Evolutionary conservation across 2,113 vertebrate genomes (phyloP).

Genomic region (Rhinopithecus roxellana): DNA sequence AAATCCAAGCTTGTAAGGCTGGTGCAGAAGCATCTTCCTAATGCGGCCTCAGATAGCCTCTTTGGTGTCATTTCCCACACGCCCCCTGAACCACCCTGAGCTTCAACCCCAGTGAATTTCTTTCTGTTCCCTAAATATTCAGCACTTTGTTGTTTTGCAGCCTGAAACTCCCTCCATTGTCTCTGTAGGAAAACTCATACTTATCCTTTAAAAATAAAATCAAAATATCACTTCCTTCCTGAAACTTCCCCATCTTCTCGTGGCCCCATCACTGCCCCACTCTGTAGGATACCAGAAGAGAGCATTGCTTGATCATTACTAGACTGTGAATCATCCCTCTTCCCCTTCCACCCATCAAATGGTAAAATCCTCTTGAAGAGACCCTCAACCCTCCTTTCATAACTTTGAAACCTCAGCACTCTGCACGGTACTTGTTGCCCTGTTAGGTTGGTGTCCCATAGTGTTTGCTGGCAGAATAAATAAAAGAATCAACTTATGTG

Average conservation of each 20-base stretch:
- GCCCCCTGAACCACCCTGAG: background rate
- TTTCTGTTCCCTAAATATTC: constrained; percentile 20
- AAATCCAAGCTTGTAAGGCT: background rate
- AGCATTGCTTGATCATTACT: background rate
- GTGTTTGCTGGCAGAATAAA: background rate
- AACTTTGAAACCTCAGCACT: background rate
- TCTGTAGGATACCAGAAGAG: accelerated
- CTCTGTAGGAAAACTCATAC: background rate
- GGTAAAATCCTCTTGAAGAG: background rate
- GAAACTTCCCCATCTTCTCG: background rate
- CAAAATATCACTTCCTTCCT: background rate
- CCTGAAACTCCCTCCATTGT: background rate
- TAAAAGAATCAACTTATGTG: background rate
- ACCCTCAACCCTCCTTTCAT: background rate
- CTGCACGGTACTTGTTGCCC: background rate
- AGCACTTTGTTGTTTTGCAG: background rate
- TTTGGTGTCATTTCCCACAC: background rate
- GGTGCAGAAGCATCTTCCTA: background rate
- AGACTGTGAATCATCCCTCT: background rate
- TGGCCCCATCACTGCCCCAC: background rate
- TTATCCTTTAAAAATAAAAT: constrained; percentile 40
- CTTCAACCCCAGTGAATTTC: background rate
- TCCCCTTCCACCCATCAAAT: background rate
- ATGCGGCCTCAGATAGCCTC: background rate
- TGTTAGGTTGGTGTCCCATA: background rate